Base-by-base conservation (phyloP, 1,140 invertebrate genomes). In the Riptortus pedestris region DNA sequence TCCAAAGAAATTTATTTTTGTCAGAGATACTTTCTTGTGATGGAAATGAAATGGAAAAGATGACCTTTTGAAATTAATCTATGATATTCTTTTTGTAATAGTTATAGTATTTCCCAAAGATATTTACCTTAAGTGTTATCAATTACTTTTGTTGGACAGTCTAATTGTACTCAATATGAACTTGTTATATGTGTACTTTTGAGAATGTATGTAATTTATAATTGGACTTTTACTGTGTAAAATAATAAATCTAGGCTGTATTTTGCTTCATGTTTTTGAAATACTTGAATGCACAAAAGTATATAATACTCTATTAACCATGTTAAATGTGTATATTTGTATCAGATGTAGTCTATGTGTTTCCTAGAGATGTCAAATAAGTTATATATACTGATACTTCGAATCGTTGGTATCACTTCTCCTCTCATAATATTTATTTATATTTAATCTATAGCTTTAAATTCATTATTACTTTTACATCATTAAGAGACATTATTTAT, bases 301-400 rank as follows among this genome's bases (percentile, higher is more conserved):
- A 55, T 3, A 55, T 55, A 55, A 55, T 55, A 55, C 51, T 55
- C 51, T 55, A 55, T 55, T 55, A 55, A 55, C 51, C 24, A 26
- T 55, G 51, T 55, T 55, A 55, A 55, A 55, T 55, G 51, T 55
- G 51, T 55, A 55, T 26, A 55, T 55, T 55, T 55, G 24, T 55
- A 55, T 26, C 12, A 14, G 20, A 55, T 24, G 51, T 55, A 55
- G 51, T 55, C 24, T 14, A 24, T 55, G 51, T 55, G 51, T 55
- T 55, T 55, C 51, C 51, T 55, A 55, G 51, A 24, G 24, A 55
- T 55, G 51, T 55, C 51, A n/a, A n/a, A n/a, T 55, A 7, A 24
- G 24, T 24, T 55, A 16, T 55, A 55, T 24, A 26, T 55, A 55
- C 22, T 26, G 51, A 26, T 55, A 55, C 24, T 55, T 55, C 2